A percentile compares a stretch with the other conserved stretches of the same genome.
These are phyloP conservation scores for Falco concolor DNA, from an alignment of 2,797 vertebrate species.

Conservation along the genomic window DNA sequence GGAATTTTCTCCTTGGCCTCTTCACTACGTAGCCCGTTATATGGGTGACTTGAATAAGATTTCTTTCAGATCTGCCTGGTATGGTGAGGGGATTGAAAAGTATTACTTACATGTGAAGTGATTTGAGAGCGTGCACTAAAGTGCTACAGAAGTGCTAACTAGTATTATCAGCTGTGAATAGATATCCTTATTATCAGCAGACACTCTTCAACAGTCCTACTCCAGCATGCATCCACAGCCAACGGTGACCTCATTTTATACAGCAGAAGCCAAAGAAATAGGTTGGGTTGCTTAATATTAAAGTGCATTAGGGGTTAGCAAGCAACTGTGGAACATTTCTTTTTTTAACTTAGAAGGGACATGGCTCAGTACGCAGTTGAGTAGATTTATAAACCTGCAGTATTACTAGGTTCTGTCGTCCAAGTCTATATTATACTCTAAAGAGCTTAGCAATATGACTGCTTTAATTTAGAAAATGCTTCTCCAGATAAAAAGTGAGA, in stretches of 20 bases:
- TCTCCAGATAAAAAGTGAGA: not conserved
- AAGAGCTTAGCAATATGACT: not conserved
- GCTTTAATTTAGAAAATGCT: not conserved
- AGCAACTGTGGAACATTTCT: not conserved
- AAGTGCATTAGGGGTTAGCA: not conserved
- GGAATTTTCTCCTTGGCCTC: not conserved
- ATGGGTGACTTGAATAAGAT: not conserved
- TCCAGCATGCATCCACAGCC: not conserved
- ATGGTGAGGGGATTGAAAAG: not conserved
- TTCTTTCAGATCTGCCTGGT: not conserved
- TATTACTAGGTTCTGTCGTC: not conserved
- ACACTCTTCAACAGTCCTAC: conserved; percentile 43
- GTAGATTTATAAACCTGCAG: not conserved
- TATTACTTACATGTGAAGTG: not conserved
- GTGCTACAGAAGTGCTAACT: conserved; percentile 51
- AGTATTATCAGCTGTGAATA: conserved; percentile 60
- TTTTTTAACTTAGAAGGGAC: not conserved
- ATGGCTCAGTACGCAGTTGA: not conserved
- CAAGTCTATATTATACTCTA: not conserved
- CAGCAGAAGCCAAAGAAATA: conserved; percentile 30
- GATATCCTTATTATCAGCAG: conserved; percentile 51
- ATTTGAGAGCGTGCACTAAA: not conserved
- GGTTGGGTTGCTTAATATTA: not conserved
- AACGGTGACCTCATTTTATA: conserved; percentile 45
- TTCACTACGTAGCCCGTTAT: not conserved